Base-by-base conservation (phyloP, 2,888 invertebrate species). In the Athrips mouffetella region DNA sequence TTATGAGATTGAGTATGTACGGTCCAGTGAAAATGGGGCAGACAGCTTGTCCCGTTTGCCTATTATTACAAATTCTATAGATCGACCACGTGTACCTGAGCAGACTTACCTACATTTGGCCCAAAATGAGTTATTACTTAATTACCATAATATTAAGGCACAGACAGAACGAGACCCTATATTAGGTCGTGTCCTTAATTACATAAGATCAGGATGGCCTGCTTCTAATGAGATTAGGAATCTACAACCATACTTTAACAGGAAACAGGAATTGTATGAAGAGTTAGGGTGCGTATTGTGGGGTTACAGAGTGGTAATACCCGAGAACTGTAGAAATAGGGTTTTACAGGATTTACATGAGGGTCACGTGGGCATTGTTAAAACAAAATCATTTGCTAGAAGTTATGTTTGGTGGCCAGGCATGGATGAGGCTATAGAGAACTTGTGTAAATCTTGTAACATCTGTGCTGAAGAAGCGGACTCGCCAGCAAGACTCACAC, bases 1-100 rank as follows among this genome's bases (percentile, higher is more conserved):
- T 23, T 45, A 41, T 16, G 23, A 45, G 1, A 48, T 51, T 7
- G 45, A 48, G 29, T 51, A 51, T 46, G 42, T 51, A 2, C 30
- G 20, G 5, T 21, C 51, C 3, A 30, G 45, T 23, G 29, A 18
- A 1, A 48, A 48, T 18, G 13, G 10, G 0, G 35, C 46, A 10
- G 46, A 46, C 11, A 37, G 16, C n/a, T 27, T 35, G 5, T 46
- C 46, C 5, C 23, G 46, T 13, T 7, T 46, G 15, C n/a, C 25
- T 15, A 8, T 20, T 7, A 16, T 5, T 13, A 11, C 13, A 27
- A 8, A 39, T 6, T 1, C 7, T 1, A 3, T 23, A 23, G 1
- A 25, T 10, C 18, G 18, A 40, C 11, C n/a, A 39, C 1, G 20
- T 37, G 5, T 4, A 1, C 48, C 45, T 6, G 42, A 48, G n/a